Base-by-base conservation (phyloP, 2,797 vertebrate species). In the Falco columbarius region DNA sequence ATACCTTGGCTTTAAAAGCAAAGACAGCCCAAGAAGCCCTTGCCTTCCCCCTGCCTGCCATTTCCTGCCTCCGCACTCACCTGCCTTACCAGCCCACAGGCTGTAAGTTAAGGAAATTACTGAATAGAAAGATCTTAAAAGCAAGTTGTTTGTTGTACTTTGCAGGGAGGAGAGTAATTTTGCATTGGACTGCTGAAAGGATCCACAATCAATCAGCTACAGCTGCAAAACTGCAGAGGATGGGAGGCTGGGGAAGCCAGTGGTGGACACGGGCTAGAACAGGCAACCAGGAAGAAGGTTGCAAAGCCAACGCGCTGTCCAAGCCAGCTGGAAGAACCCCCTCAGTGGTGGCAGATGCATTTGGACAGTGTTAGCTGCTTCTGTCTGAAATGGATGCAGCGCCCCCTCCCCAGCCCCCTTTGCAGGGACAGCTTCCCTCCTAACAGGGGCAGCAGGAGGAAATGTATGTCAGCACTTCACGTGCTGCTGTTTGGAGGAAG, bases 1-100 rank as follows among this genome's bases (percentile, higher is more conserved):
- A 91, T 77, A 89, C 65, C 79, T 65, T 51, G 91, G 89, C 94
- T 96, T 95, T 91, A 97, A 96, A 96, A 74, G 68, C 81, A 75
- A 92, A 93, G 84, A 16, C 68, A 81, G 79, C 30, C 49, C 77
- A 93, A 94, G 92, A 94, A 94, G 79, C 94, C 89, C 61, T 68
- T 91, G 52, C 71, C 77, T 92, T 87, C 52, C 86, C 46, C 59
- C 4, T 47, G 7, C 52, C 59, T 88, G 68, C 66, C 86, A 83
- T 21, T 93, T 71, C 49, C 72, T 89, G 84, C 74, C 74, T 97
- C 81, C 94, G 86, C 75, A 40, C 68, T 63, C 46, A 36, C 0
- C 13, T 52, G 81, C 79, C 81, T 91, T 16, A 15, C 27, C 49
- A 87, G 68, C 65, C 81, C 89, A 67, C 9, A 92, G 75, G 74